These are phyloP conservation scores for Anniella stebbinsi DNA, from an alignment of 2,797 vertebrate species.

Conservation along the genomic window DNA sequence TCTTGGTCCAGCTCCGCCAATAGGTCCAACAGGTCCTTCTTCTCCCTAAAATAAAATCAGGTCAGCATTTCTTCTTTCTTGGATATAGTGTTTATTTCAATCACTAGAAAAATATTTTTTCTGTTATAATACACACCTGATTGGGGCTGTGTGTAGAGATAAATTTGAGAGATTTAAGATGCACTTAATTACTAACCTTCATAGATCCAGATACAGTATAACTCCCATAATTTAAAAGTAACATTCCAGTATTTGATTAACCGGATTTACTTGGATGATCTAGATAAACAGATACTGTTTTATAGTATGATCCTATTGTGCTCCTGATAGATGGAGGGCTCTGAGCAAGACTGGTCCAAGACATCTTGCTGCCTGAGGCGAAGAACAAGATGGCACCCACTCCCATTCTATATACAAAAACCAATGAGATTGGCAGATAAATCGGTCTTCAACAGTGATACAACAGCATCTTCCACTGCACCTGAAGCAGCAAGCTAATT, in stretches of 20 bases:
- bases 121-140: not conserved
- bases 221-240: not conserved
- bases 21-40: constrained; percentile 89
- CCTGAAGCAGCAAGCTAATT: too few species aligned
- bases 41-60: constrained; percentile 87
- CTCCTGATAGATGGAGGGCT: too few species aligned
- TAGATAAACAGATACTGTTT: not conserved
- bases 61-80: constrained; percentile 20
- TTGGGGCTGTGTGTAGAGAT: not conserved
- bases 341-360: too few species aligned
- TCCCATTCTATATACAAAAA: too few species aligned
- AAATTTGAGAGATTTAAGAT: not conserved
- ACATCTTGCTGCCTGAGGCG: too few species aligned
- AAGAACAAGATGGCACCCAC: too few species aligned
- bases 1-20: constrained; percentile 85
- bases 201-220: not conserved
- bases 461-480: too few species aligned
- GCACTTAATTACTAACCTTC: not conserved
- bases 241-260: not conserved
- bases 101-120: not conserved
- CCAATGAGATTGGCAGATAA: too few species aligned
- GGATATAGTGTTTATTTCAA: constrained; percentile 3
- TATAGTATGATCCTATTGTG: too few species aligned
- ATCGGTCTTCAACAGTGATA: too few species aligned
- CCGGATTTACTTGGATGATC: not conserved